Evolutionary conservation across 2,113 vertebrate species (phyloP), one percentile per base, ranked within the genome.

Genomic region (Crotalus viridis): DNA sequence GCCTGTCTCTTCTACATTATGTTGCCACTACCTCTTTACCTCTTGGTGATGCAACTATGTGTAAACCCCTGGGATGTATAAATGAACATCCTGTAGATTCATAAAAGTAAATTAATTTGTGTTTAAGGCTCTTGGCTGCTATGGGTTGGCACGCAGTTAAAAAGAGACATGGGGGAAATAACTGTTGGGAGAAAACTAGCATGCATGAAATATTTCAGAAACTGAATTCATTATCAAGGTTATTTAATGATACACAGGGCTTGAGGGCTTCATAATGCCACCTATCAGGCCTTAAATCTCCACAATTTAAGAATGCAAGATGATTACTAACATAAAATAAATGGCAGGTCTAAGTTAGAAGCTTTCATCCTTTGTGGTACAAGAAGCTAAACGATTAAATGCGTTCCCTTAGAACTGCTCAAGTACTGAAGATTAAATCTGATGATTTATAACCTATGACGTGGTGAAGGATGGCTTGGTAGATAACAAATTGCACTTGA

Each of bases 181-280:
- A 92, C 1, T 86, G 64, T 61, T 39, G 39, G 2, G 1, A 21
- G 28, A 39, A 22, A 0, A 39, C 51, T 43, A 0, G 1, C 1
- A 81, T 85, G 46, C 39, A 9, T 4, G 0, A 92, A 1, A 9
- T 61, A 1, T 22, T 48, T 57, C 10, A 93, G 93, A 88, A 93
- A 94, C 52, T 81, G 57, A 9, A 89, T 87, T 91, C 51, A 74
- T 92, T 94, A 15, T 81, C 54, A 28, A 69, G 5, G 4, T 94
- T 94, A 85, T 85, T 93, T 9, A 92, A 88, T 3, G 92, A 93
- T 64, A 92, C 0, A 0, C 21, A 93, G 85, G 93, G n/a, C 90
- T 91, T 94, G 94, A 56, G 90, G 55, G 28, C 33, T 4, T 0
- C 0, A 0, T 9, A 12, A 90, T 33, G 10, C 19, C 89, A 64